These are phyloP conservation scores for Cheilosia scutellata DNA, from an alignment of 2,888 invertebrate species.

Conservation along the genomic window DNA sequence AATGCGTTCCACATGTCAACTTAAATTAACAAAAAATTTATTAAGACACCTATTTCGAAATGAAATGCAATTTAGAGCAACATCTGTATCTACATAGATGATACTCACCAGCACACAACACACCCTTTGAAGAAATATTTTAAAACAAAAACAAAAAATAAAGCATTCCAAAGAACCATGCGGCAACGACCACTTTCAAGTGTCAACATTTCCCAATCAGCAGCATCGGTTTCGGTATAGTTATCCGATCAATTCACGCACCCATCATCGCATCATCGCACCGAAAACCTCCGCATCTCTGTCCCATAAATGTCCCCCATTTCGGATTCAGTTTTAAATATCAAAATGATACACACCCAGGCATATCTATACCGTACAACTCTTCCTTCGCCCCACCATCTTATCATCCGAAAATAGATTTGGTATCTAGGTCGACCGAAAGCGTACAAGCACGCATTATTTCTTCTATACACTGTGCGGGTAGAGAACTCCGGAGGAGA, in stretches of 20 bases:
- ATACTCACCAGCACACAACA: conserved; percentile 24
- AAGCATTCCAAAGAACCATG: background rate
- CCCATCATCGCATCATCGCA: conserved; percentile 52
- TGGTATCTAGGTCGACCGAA: conserved; percentile 67
- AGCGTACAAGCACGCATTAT: conserved; percentile 45
- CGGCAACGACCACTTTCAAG: conserved; percentile 38
- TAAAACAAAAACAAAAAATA: background rate
- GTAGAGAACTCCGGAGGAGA: conserved; percentile 14
- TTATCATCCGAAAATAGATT: conserved; percentile 62
- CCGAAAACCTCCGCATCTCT: conserved; percentile 24
- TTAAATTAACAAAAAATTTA: conserved; percentile 5
- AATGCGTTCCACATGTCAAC: background rate
- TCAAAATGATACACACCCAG: conserved; percentile 55
- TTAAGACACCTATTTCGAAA: conserved; percentile 26
- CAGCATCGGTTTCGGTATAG: conserved; percentile 16
- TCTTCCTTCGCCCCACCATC: conserved; percentile 14
- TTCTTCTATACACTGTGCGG: conserved; percentile 11
- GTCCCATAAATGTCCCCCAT: conserved; percentile 34
- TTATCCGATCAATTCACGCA: conserved; percentile 54
- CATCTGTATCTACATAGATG: conserved; percentile 4
- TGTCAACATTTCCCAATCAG: conserved; percentile 67
- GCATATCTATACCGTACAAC: conserved; percentile 1
- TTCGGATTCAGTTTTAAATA: conserved; percentile 21
- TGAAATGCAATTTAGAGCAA: conserved; percentile 29
- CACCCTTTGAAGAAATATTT: conserved; percentile 26